Conservation (phyloP, 1,140 invertebrate species). For the Oncopodura yosiiana region DNA sequence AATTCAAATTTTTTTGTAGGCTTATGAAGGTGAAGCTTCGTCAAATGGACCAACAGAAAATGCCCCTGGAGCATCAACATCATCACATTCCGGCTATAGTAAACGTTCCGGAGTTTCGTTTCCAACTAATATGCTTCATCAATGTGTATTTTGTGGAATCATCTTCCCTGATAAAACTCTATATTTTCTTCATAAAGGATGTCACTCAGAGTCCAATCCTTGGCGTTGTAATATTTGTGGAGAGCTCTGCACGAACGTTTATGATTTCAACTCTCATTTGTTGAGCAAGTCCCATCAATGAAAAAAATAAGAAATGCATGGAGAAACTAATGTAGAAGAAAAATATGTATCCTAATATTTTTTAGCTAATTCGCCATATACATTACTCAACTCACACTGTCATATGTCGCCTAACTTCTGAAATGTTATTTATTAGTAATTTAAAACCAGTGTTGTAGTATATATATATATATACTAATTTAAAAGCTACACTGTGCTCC, state of each 20-base stretch:
- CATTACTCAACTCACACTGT: too few relatives aligned
- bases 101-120: conserved; percentile 8
- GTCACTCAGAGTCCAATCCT: conserved; percentile 90
- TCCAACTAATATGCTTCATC: conserved; percentile 42
- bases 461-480: too few relatives aligned
- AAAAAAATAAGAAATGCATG: neutral
- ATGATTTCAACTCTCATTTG: conserved; percentile 94
- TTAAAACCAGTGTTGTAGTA: too few relatives aligned
- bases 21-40: conserved; percentile 31
- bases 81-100: conserved; percentile 20
- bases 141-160: conserved; percentile 82
- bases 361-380: too few relatives aligned
- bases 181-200: conserved; percentile 93
- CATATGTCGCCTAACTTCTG: too few relatives aligned
- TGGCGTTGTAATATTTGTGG: conserved; percentile 98
- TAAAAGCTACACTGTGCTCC: too few relatives aligned
- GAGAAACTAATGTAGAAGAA: neutral
- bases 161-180: conserved; percentile 88
- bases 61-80: too few relatives aligned
- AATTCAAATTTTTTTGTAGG: conserved; percentile 10
- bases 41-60: conserved; percentile 25
- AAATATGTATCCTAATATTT: neutral
- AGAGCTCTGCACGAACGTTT: conserved; percentile 80
- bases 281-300: conserved; percentile 82
- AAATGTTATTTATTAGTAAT: too few relatives aligned